phyloP scores from a whole-genome alignment of 1,140 invertebrate genomes.

The Leucophenga varia region DNA sequence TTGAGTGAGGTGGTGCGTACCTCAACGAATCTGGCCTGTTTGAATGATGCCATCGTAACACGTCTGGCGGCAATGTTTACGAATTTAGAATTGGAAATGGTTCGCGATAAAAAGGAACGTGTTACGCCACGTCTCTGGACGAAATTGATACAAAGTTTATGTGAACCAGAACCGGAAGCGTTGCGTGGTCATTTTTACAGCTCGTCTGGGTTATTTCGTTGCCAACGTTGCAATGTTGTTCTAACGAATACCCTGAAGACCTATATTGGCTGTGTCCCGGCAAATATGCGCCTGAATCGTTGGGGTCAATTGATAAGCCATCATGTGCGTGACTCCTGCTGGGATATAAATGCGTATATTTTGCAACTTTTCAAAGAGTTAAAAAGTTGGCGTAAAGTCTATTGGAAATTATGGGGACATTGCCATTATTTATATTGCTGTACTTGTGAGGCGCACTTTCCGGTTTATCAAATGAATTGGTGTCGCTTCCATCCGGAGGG shows the following conservation, averaged over 20 bases:
- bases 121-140: conserved; percentile 80
- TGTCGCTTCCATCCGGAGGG: conserved; percentile 76
- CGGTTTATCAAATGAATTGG: conserved; percentile 75
- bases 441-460: conserved; percentile 74
- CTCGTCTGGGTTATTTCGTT: conserved; percentile 73
- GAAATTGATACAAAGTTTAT: conserved; percentile 75
- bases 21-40: conserved; percentile 75
- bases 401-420: conserved; percentile 90
- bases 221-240: conserved; percentile 61
- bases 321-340: conserved; percentile 72
- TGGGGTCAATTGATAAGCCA: conserved; percentile 69
- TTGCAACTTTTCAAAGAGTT: conserved; percentile 72
- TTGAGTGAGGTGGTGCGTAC: conserved; percentile 78
- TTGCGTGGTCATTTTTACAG: conserved; percentile 76
- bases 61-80: conserved; percentile 79
- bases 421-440: conserved; percentile 79
- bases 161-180: conserved; percentile 70
- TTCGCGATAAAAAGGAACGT: conserved; percentile 80
- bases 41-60: conserved; percentile 72
- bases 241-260: conserved; percentile 65
- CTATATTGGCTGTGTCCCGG: conserved; percentile 67
- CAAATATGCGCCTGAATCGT: conserved; percentile 69
- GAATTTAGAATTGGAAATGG: conserved; percentile 74
- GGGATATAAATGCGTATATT: conserved; percentile 84
- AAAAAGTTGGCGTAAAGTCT: conserved; percentile 85